Evolutionary conservation across 2,797 vertebrate genomes (phyloP), one percentile per base, ranked within the genome.

Genomic region (Jordanella pulchra): DNA sequence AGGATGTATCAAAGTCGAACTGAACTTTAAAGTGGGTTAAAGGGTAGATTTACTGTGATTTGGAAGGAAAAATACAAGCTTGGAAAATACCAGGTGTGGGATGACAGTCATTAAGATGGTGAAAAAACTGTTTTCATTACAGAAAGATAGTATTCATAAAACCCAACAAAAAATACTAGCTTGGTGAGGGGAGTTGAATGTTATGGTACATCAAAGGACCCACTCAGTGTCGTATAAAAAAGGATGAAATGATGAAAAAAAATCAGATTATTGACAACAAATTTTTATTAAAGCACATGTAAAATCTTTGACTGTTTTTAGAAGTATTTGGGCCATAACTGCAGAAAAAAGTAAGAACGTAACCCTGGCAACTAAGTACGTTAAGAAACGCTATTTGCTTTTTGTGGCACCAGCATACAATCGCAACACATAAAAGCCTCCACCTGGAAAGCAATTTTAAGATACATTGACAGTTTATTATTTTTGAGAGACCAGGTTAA

Each of bases 291-390:
- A 66, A 35, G 21, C 42, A 47, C 23, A 9, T 2, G 12, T 50
- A 7, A 23, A 50, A 66, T 35, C 12, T 42, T n/a, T 30, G 17
- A 50, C 47, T 14, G 51, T 32, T 53, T 39, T 15, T 25, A n/a
- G 14, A 67, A n/a, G 65, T 67, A 15, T 30, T 15, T 35, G 13
- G 35, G 48, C 15, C 15, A 7, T 53, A 48, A 53, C 7, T 21
- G 25, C 18, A 25, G 23, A 5, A 12, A 27, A 44, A 13, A 3
- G 39, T 44, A 44, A 6, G 11, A 45, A n/a, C 27, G 48, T 67
- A 67, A 67, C 65, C 65, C 23, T 67, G 48, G 50, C 32, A 53
- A 67, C 65, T 17, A 27, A 67, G 48, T 25, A 13, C 4, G 23
- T 25, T 10, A 39, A 23, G 18, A 53, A 53, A 25, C 10, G 18